Evolutionary conservation across 2,888 invertebrate genomes (phyloP).

Genomic region (Hypselothyrea guttata): DNA sequence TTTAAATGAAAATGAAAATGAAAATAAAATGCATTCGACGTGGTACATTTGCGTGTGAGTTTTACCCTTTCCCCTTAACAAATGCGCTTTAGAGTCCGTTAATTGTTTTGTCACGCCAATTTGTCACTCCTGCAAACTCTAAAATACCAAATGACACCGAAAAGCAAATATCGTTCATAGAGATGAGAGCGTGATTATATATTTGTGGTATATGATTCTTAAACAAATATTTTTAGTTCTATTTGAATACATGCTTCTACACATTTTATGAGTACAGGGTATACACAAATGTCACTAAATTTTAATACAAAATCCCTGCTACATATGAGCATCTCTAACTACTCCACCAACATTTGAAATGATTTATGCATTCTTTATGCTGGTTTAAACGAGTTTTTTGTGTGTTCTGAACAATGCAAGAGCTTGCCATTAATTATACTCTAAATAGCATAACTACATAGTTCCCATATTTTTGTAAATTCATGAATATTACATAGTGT

Average conservation of each 20-base stretch:
- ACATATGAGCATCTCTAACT: background rate
- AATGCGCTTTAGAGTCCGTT: slow-evolving; percentile 52
- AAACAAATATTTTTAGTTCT: too few species aligned
- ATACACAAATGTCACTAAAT: slow-evolving; percentile 15
- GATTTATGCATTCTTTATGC: too few species aligned
- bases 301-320: slow-evolving; percentile 4
- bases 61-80: slow-evolving; percentile 23
- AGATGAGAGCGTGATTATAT: slow-evolving; percentile 28
- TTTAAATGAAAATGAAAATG: slow-evolving; percentile 27
- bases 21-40: slow-evolving; percentile 28
- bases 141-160: background rate
- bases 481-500: background rate
- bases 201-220: too few species aligned
- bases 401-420: background rate
- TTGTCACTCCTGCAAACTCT: slow-evolving; percentile 52
- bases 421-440: background rate
- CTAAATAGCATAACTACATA: background rate
- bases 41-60: slow-evolving; percentile 1
- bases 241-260: too few species aligned
- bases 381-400: too few species aligned
- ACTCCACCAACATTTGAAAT: background rate
- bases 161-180: slow-evolving; percentile 14
- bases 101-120: slow-evolving; percentile 66
- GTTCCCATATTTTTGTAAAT: too few species aligned
- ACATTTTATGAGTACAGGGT: too few species aligned